Evolutionary conservation across 2,113 vertebrate genomes (phyloP), one percentile per base, ranked within the genome.

Genomic region (Burhinus oedicnemus): DNA sequence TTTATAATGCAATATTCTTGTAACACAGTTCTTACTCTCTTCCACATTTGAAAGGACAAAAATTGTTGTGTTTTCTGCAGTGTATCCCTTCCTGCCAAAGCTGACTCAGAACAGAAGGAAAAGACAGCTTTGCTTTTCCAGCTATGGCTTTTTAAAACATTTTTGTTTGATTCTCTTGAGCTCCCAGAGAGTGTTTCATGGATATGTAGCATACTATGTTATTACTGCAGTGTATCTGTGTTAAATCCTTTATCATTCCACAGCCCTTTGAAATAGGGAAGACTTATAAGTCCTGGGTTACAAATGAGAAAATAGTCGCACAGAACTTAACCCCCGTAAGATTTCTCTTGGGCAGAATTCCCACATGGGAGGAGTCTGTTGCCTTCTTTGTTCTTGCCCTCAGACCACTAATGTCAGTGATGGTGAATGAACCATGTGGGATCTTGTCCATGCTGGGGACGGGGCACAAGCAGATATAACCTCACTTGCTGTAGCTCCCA

Each of bases 81-180:
- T 61, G 20, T 75, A 65, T 42, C 45, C 55, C 68, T 90, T 86
- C 58, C 82, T 96, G 89, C 80, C 85, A 86, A 90, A 90, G 68
- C 42, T 92, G 80, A 70, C 64, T 95, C 4, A 3, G 72, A 97
- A 81, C 68, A 94, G 90, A 96, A 94, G 85, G 54, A 90, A 89
- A 84, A 92, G 83, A 57, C 44, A 93, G 77, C 40, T 93, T 83
- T 87, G 44, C 72, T 95, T 80, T 95, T 89, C 83, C 72, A 93
- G 57, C 65, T 92, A 60, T 40, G 38, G 32, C 51, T 90, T 94
- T 93, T 83, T 6, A 68, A 88, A 90, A 36, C 42, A 62, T 94
- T 96, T 95, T 90, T 93, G n/a, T 82, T 74, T 57, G 45, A 79
- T 69, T 92, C 47, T 25, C 22, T 80, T 93, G 62, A 54, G 87